phyloP scores from a whole-genome alignment of 2,797 vertebrate genomes.

The Enteromius mattozi region DNA sequence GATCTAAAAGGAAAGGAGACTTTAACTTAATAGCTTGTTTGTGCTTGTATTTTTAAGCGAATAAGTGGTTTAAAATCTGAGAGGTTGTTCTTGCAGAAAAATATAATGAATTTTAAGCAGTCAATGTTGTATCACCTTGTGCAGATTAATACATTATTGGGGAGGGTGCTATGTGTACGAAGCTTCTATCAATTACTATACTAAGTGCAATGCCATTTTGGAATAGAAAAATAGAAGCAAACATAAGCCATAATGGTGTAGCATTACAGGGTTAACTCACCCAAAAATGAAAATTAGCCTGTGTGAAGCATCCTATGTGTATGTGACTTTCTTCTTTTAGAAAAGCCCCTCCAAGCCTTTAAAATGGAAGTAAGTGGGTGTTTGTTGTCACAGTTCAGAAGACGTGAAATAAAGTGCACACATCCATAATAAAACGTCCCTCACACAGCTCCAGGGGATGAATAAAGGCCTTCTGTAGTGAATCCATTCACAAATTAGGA shows the following conservation, averaged over 20 bases:
- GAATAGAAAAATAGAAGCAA: not conserved
- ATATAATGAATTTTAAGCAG: slow-evolving; percentile 29
- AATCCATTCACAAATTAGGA: too few species aligned
- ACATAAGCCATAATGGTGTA: not conserved
- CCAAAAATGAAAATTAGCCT: too few species aligned
- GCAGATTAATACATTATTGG: slow-evolving; percentile 58
- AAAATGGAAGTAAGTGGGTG: too few species aligned
- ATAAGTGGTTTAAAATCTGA: slow-evolving; percentile 14
- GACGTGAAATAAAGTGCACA: too few species aligned
- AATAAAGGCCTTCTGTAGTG: too few species aligned
- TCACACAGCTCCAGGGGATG: too few species aligned
- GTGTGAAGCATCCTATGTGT: too few species aligned
- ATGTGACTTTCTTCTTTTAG: too few species aligned
- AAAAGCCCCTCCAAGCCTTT: too few species aligned
- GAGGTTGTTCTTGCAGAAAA: slow-evolving; percentile 39
- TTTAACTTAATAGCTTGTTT: not conserved
- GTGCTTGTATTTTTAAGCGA: slow-evolving; percentile 48
- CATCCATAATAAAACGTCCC: too few species aligned
- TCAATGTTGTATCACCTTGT: slow-evolving; percentile 43
- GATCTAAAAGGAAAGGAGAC: not conserved
- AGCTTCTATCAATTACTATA: slow-evolving; percentile 35
- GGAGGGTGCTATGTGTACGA: slow-evolving; percentile 26
- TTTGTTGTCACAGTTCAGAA: too few species aligned
- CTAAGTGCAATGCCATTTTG: not conserved
- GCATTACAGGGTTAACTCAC: too few species aligned